Base-by-base conservation (phyloP, 2,888 invertebrate species). In the Saturnia japonica region DNA sequence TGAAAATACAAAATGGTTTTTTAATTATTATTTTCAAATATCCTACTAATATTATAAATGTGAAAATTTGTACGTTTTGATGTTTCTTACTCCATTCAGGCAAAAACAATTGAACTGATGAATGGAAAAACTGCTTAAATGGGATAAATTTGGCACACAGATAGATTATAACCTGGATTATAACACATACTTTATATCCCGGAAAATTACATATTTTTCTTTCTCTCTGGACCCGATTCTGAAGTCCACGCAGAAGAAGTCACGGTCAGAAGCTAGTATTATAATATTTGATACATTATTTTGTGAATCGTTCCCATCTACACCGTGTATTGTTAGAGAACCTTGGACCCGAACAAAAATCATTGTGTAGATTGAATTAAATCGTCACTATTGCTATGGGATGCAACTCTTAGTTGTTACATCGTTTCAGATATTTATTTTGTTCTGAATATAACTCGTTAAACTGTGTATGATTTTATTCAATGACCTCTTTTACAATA, bases 391-490 rank as follows among this genome's bases (percentile, higher is more conserved):
- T 60, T 60, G 16, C 4, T 60, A 60, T 60, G 14, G 1, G 25
- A 60, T 25, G 25, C 14, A 60, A 60, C 57, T 25, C 9, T 57
- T 22, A 22, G 22, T 6, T 60, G 25, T 28, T 22, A 54, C 25
- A 14, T 68, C n/a, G 12, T 12, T 28, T 68, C 28, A 42, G 14
- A 25, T 16, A 25, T 25, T 43, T 42, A 43, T 40, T 40, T 43
- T 12, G 67, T 67, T n/a, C 16, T 42, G 66, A 42, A 42, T 43
- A 66, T 12, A 43, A 66, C 40, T 25, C 57, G 11, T 66, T 66
- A 40, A 66, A 66, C 62, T 66, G n/a, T 40, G 42, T 66, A n/a
- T 66, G 19, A 66, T 28, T 25, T 60, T 60, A 60, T 28, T 60
- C 25, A 60, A 60, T 16, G 25, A 14, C 28, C 19, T 51, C 3